A percentile compares a stretch with the other conserved stretches of the same genome.
Conservation (phyloP, 2,797 vertebrate genomes). For the Scyliorhinus canicula region DNA sequence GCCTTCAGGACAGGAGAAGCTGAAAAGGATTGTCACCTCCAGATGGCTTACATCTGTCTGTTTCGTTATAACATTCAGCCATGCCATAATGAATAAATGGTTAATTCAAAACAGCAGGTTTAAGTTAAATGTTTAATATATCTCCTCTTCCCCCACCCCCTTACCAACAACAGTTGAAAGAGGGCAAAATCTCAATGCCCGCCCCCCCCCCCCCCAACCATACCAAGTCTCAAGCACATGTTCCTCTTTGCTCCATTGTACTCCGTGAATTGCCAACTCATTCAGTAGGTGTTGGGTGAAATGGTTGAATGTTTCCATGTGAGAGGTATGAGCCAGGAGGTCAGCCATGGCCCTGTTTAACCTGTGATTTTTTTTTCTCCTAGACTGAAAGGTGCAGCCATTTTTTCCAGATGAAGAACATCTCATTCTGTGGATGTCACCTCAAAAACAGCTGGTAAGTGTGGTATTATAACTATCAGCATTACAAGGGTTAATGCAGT, state of each 20-base stretch:
- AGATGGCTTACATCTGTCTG: background rate
- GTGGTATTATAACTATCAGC: no score
- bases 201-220: no score
- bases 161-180: background rate
- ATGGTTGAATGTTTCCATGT: conserved; percentile 35
- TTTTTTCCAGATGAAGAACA: conserved; percentile 99
- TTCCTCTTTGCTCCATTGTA: background rate
- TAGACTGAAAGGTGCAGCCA: conserved; percentile 92
- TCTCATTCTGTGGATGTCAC: conserved; percentile 94
- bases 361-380: conserved; percentile 12
- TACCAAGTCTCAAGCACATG: background rate
- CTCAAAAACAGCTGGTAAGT: conserved; percentile 96
- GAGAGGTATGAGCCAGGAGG: background rate
- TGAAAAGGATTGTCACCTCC: background rate
- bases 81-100: background rate
- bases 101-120: background rate
- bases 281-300: background rate
- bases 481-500: no score
- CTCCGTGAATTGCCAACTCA: background rate
- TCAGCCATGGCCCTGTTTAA: background rate
- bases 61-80: background rate
- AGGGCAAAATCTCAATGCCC: background rate
- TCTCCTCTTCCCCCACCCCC: background rate
- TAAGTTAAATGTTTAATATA: background rate
- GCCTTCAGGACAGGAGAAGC: background rate